Base-by-base conservation (phyloP, 1,140 invertebrate genomes). In the Zaprionus lachaisei region DNA sequence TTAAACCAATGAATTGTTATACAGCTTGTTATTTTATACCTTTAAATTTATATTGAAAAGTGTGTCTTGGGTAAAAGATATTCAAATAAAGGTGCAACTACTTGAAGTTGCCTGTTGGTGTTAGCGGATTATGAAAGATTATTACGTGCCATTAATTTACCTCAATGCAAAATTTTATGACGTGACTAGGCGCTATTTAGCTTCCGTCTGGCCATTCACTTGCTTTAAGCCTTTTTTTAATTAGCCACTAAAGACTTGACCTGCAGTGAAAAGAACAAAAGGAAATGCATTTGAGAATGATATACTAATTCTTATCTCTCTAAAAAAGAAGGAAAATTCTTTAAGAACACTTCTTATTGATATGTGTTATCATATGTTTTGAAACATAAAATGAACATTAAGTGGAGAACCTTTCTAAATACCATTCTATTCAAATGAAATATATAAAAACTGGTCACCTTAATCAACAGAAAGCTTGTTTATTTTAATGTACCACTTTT, bases 121-220 rank as follows among this genome's bases (percentile, higher is more conserved):
- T 47, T 47, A 17, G 15, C 41, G 41, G 41, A 47, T 47, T 47
- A 47, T 47, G 15, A 17, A n/a, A 17, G 41, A 47, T 47, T 47
- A 47, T 47, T 47, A n/a, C 7, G n/a, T 47, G 15, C n/a, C 41
- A 47, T 47, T n/a, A 47, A 47, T 47, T 47, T 47, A 47, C 41
- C 5, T 47, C 41, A 47, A 47, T 47, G 41, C 41, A 47, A 47
- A 17, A 17, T 47, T 44, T 47, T 47, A 47, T 47, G 41, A 17
- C 41, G 37, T 38, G 37, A 38, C 37, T 15, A 15, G 37, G 14
- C 4, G 37, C 37, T 38, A 38, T 38, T 38, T 38, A 9, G 14
- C 37, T 38, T 38, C 37, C 37, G 37, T 12, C 37, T 38, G 37
- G 14, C 37, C 37, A 14, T 38, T 47, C 41, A 17, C 6, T 47